Base-by-base conservation (phyloP, 1,140 invertebrate genomes). In the Telenomus remus region DNA sequence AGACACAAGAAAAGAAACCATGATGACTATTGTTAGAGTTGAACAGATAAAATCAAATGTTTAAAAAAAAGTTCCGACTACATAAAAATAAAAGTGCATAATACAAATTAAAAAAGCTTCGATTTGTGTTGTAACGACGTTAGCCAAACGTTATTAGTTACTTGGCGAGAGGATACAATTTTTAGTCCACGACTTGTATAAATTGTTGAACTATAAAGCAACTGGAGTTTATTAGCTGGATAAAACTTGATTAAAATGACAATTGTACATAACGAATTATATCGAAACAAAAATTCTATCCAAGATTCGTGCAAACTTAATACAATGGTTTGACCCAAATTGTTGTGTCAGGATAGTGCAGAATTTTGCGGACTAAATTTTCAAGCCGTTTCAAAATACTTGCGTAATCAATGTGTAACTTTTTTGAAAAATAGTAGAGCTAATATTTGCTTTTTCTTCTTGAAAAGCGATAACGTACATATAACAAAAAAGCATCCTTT, bases 71-170 rank as follows among this genome's bases (percentile, higher is more conserved):
- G 54, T 59, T 65, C 42, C 39, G 14, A 57, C 4, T 27, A 39
- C 37, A 39, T 39, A 39, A n/a, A n/a, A 39, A 39, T 11, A 11
- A 50, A 49, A 49, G 4, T 42, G 55, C 34, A 55, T 27, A 27
- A 3, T 43, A 55, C 43, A 37, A 51, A 68, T 46, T 51, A 39
- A 39, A 39, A 27, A 27, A 27, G 19, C 19, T 39, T 39, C 1
- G 9, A 2, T 39, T 43, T 10, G 65, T 59, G 15, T 50, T 59
- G 51, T 66, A 53, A 27, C 4, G 19, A 43, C 59, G 35, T 71
- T 71, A 71, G 60, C 60, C 51, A 72, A 72, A 54, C 43, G 47
- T 64, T 72, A 72, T 59, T 65, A 65, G 51, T 72, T 72, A 43
- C 10, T 57, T 53, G 48, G 55, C 54, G 13, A 61, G 3, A 39